phyloP scores from a whole-genome alignment of 2,113 vertebrate species.

The Malurus cyaneus region DNA sequence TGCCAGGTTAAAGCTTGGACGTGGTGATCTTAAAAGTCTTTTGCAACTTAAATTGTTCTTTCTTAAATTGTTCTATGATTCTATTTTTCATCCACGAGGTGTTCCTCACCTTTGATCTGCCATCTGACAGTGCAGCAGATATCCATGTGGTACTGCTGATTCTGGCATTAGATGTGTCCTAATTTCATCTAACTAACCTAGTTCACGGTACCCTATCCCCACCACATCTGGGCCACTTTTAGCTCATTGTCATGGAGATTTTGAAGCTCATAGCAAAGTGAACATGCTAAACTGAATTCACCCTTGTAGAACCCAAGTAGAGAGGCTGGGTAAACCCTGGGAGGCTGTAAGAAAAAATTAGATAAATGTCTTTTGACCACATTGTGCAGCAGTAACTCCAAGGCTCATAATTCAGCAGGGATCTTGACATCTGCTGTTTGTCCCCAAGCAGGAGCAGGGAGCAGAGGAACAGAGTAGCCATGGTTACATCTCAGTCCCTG shows the following conservation, averaged over 20 bases:
- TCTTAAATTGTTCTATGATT: not conserved
- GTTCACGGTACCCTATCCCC: not conserved
- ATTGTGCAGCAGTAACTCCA: not conserved
- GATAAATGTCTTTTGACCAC: not conserved
- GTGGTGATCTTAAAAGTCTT: not conserved
- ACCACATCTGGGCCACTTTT: not conserved
- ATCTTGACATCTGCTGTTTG: constrained; percentile 44
- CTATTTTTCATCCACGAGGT: not conserved
- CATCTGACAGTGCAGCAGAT: not conserved
- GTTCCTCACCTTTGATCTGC: not conserved
- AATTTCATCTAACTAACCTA: not conserved
- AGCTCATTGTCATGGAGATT: not conserved
- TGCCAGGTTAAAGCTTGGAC: not conserved
- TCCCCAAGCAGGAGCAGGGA: constrained; percentile 1
- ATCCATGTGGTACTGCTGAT: not conserved
- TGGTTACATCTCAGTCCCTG: constrained; percentile 23
- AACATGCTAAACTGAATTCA: not conserved
- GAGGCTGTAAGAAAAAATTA: not conserved
- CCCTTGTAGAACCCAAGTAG: not conserved
- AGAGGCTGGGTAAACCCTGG: not conserved
- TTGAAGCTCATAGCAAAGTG: not conserved
- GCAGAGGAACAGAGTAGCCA: constrained; percentile 26
- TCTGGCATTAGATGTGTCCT: not conserved
- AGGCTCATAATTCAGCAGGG: constrained; percentile 1
- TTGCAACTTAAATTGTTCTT: not conserved